A percentile compares a stretch with the other conserved stretches of the same genome.
phyloP scores from a whole-genome alignment of 2,888 invertebrate species.

The Drosophila macrothrix region DNA sequence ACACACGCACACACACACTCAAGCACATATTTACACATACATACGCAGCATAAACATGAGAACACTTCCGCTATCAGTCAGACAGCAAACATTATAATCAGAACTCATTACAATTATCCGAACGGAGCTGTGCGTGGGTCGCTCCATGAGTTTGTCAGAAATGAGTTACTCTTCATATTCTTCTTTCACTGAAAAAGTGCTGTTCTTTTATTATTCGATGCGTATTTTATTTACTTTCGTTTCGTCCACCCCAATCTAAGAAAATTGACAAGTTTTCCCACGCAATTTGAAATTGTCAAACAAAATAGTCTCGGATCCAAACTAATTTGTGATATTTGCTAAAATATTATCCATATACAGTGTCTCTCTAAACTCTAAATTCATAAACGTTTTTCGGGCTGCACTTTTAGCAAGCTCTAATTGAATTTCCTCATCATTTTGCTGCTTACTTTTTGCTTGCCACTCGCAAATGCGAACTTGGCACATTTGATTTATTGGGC shows the following conservation, averaged over 20 bases:
- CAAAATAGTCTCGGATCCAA: not conserved
- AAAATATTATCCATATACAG: no score
- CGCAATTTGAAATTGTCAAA: not conserved
- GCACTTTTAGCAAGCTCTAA: not conserved
- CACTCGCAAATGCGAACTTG: slow-evolving; percentile 28
- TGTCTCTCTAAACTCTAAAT: not conserved
- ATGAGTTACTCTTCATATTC: no score
- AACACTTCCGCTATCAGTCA: slow-evolving; percentile 59
- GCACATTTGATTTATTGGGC: slow-evolving; percentile 32
- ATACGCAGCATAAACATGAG: slow-evolving; percentile 19
- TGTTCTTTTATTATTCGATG: not conserved
- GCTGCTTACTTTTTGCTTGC: not conserved
- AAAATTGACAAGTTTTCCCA: not conserved
- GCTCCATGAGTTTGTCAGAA: slow-evolving; percentile 14
- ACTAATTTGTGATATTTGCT: not conserved
- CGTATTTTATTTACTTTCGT: no score
- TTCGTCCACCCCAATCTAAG: not conserved
- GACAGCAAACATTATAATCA: slow-evolving; percentile 59
- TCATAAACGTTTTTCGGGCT: slow-evolving; percentile 11
- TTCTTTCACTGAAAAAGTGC: not conserved
- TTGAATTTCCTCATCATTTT: accelerated
- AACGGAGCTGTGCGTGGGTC: slow-evolving; percentile 18
- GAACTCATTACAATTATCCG: slow-evolving; percentile 53
- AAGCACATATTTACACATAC: not conserved
- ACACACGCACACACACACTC: not conserved